These are phyloP conservation scores for Anoplopoma fimbria DNA, from an alignment of 2,113 vertebrate genomes.

Conservation along the genomic window DNA sequence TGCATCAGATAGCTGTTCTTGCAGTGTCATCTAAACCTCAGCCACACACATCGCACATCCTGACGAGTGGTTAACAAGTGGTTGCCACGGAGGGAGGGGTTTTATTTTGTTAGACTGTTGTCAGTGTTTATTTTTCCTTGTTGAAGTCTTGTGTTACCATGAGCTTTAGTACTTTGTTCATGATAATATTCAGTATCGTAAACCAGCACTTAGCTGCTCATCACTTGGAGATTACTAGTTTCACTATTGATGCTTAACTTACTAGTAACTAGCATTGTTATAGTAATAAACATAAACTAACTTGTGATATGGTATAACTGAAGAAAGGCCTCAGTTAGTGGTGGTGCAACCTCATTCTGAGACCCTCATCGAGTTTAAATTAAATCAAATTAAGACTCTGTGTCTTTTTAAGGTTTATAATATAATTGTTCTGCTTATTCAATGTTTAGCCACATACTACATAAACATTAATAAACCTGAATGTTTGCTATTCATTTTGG, in stretches of 20 bases:
- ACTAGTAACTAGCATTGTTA: neutral
- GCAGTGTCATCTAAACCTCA: slow-evolving; percentile 8
- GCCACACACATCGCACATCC: neutral
- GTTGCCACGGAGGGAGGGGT: slow-evolving; percentile 16
- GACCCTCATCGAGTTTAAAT: too few species aligned
- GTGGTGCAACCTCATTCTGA: neutral
- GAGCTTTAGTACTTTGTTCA: neutral
- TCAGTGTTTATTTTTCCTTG: neutral
- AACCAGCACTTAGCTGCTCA: neutral
- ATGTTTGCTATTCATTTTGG: neutral
- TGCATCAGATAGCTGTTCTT: neutral
- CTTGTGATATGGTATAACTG: too few species aligned
- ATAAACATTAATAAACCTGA: neutral
- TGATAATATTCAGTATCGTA: too few species aligned
- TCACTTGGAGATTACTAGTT: neutral
- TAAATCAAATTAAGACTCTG: neutral
- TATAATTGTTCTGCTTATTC: neutral
- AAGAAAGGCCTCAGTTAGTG: neutral
- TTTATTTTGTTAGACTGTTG: neutral
- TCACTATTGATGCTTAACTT: neutral
- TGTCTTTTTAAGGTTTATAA: neutral
- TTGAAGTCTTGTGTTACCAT: neutral
- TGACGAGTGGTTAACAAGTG: slow-evolving; percentile 58
- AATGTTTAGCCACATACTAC: neutral
- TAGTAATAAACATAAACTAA: neutral